Conservation (phyloP, 2,113 vertebrate genomes). For the Trachemys scripta region DNA sequence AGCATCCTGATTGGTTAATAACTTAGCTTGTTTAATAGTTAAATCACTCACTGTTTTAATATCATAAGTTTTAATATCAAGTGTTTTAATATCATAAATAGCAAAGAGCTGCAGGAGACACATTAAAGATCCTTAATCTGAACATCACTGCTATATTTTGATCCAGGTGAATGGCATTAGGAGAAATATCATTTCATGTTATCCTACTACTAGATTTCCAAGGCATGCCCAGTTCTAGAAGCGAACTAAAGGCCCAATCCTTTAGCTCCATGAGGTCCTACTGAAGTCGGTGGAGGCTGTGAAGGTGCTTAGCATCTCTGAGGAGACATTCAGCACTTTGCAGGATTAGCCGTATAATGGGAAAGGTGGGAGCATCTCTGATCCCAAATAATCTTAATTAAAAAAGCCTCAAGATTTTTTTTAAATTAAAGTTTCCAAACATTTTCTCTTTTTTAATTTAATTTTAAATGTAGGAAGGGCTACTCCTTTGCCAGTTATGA, state of each 20-base stretch:
- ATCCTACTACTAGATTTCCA: background rate
- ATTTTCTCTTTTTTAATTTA: background rate
- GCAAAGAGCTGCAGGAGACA: background rate
- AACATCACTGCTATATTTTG: background rate
- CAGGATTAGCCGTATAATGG: background rate
- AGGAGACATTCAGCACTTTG: background rate
- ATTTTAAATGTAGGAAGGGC: background rate
- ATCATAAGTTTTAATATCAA: too few species aligned
- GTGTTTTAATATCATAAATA: background rate
- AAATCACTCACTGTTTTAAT: background rate
- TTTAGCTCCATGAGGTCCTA: background rate
- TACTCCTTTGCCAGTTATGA: background rate
- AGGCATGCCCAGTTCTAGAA: background rate
- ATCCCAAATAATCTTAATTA: background rate
- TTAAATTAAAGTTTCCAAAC: background rate
- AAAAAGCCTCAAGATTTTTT: background rate
- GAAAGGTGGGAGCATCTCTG: background rate
- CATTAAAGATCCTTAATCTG: background rate
- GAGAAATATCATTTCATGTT: background rate
- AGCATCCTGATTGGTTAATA: background rate
- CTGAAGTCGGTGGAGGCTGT: accelerated
- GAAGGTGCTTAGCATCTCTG: background rate
- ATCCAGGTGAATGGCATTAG: background rate
- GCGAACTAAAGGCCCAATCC: background rate
- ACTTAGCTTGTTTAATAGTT: background rate